Base-by-base conservation (phyloP, 2,888 invertebrate species). In the Xylophagus ater region DNA sequence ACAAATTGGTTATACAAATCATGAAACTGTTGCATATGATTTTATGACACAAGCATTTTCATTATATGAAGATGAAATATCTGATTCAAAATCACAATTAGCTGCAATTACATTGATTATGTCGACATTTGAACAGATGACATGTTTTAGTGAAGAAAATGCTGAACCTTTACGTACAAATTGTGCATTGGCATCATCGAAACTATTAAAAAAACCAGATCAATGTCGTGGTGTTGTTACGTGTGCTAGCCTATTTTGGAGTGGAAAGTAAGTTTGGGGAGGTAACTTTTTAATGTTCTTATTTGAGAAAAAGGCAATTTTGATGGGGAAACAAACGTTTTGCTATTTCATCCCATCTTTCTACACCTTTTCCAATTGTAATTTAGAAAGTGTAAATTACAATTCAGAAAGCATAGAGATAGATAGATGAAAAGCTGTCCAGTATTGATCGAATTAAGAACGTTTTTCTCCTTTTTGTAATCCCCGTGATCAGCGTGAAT, bases 221-320 rank as follows among this genome's bases (percentile, higher is more conserved):
- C 98, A 99, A 61, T 94, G 94, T 54, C 72, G 96, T 25, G 96
- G 90, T 1, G 92, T 96, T 1, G 85, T 88, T 0, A 76, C 86
- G 0, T 93, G 93, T 59, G 87, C 97, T 0, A 92, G 96, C 62
- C 74, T 99, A 43, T 98, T 96, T 70, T 98, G 98, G 98, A 90
- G 90, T 47, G 89, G 87, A 12, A 78, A 83, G 47, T 71, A 50
- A 52, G 58, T 52, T 1, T 0, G 9, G 13, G 13, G 2, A 10
- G 28, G n/a, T n/a, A n/a, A n/a, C n/a, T n/a, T n/a, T n/a, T n/a
- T n/a, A n/a, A n/a, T n/a, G n/a, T n/a, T n/a, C n/a, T n/a, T n/a
- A n/a, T n/a, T n/a, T n/a, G n/a, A n/a, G n/a, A n/a, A n/a, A n/a
- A n/a, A n/a, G n/a, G n/a, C n/a, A n/a, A n/a, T n/a, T n/a, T n/a